phyloP scores from a whole-genome alignment of 2,888 invertebrate genomes.

The Platycheirus rosarum region DNA sequence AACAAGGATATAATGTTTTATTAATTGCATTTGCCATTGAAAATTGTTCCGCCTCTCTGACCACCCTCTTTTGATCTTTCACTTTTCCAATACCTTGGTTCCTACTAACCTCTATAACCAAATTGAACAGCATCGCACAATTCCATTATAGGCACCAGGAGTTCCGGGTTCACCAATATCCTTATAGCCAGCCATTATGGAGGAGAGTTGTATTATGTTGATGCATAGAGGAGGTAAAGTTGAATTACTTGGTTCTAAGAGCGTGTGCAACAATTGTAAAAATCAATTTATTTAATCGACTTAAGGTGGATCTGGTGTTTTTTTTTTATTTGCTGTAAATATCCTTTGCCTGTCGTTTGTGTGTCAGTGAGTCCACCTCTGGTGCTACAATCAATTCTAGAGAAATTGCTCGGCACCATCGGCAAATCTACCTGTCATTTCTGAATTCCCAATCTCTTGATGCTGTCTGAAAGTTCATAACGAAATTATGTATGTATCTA shows the following conservation, averaged over 20 bases:
- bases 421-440: conserved; percentile 55
- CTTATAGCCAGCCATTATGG: neutral
- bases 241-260: conserved; percentile 11
- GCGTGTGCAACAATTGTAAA: conserved; percentile 31
- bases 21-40: conserved; percentile 66
- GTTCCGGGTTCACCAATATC: neutral
- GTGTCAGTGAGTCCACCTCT: neutral
- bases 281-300: conserved; percentile 71
- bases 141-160: conserved; percentile 7
- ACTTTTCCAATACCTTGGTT: conserved; percentile 5
- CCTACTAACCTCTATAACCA: conserved; percentile 15
- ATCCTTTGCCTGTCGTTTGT: neutral
- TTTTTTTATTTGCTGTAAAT: neutral
- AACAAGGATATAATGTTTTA: conserved; percentile 48
- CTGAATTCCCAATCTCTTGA: conserved; percentile 23
- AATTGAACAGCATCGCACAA: conserved; percentile 26
- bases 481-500: conserved; percentile 48
- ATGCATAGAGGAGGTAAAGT: neutral
- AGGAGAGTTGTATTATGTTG: neutral
- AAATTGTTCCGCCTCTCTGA: conserved; percentile 31
- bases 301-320: conserved; percentile 5
- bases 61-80: neutral
- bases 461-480: conserved; percentile 53
- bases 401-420: conserved; percentile 44
- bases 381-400: conserved; percentile 1